A percentile compares a stretch with the other conserved stretches of the same genome.
These are phyloP conservation scores for Boulengeromyrus knoepffleri DNA, from an alignment of 2,113 vertebrate genomes.

Conservation along the genomic window DNA sequence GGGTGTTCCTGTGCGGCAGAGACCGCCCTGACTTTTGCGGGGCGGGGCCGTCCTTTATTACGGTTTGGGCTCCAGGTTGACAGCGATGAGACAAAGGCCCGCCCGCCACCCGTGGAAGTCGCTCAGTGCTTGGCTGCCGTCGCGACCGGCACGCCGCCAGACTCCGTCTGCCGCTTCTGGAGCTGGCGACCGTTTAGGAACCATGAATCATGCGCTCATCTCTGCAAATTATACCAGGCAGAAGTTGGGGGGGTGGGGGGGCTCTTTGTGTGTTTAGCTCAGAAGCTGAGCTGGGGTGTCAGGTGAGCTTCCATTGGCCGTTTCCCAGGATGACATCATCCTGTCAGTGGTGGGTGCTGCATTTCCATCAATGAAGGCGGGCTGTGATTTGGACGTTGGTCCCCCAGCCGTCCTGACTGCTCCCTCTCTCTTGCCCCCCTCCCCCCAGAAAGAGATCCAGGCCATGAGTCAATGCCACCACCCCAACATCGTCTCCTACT, in stretches of 20 bases:
- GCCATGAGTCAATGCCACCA: slow-evolving; percentile 98
- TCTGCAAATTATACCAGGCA: neutral
- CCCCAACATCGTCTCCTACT: slow-evolving; percentile 93
- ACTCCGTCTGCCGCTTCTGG: neutral
- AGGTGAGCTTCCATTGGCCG: neutral
- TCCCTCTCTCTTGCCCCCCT: neutral
- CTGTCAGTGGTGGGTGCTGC: neutral
- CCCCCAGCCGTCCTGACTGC: neutral
- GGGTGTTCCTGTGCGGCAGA: neutral
- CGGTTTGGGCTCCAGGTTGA: neutral
- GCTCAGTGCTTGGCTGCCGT: neutral
- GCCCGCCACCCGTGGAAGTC: neutral
- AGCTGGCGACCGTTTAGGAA: neutral
- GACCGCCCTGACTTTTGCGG: neutral
- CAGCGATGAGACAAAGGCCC: neutral
- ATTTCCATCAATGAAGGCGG: neutral
- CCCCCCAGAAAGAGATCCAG: slow-evolving; percentile 91
- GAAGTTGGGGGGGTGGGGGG: neutral
- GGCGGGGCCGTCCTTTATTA: neutral
- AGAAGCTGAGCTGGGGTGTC: neutral
- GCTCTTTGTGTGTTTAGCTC: neutral
- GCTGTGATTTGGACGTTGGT: neutral
- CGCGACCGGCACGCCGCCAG: neutral
- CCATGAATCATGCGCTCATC: neutral
- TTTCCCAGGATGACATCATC: neutral